Percentiles rank a stretch among this genome's conserved stretches.
Evolutionary conservation across 2,113 vertebrate genomes (phyloP).

Genomic region (Phaethornis superciliosus): DNA sequence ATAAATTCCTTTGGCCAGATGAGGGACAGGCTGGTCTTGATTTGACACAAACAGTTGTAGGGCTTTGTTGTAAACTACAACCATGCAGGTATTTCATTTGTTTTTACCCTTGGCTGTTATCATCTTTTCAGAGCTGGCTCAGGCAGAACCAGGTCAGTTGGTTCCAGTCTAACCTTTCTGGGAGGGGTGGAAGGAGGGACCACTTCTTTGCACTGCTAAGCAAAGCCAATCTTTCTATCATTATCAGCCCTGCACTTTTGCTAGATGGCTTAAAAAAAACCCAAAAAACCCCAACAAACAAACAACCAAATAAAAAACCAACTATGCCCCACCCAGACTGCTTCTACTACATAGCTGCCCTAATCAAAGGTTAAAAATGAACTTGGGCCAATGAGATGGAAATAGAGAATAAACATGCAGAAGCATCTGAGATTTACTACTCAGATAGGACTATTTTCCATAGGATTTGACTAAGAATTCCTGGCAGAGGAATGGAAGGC

Average conservation of each 20-base stretch:
- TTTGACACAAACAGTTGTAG: background rate
- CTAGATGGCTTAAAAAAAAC: background rate
- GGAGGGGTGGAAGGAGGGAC: slow-evolving; percentile 25
- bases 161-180: slow-evolving; percentile 55
- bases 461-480: slow-evolving; percentile 66
- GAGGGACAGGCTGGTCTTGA: background rate
- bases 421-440: slow-evolving; percentile 64
- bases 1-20: background rate
- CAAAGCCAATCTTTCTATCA: slow-evolving; percentile 50
- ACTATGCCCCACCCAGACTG: background rate
- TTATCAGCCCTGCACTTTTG: slow-evolving; percentile 10
- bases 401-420: slow-evolving; percentile 59
- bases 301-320: background rate
- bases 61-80: slow-evolving; percentile 10
- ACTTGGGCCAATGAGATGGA: slow-evolving; percentile 50
- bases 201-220: slow-evolving; percentile 50
- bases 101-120: slow-evolving; percentile 50
- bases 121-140: slow-evolving; percentile 36
- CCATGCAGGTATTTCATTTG: slow-evolving; percentile 29
- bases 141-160: slow-evolving; percentile 56
- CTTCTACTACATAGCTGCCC: background rate
- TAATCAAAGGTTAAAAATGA: slow-evolving; percentile 64
- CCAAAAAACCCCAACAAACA: background rate
- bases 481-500: slow-evolving; percentile 43
- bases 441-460: slow-evolving; percentile 66